These are phyloP conservation scores for Syrrhaptes paradoxus DNA, from an alignment of 2,113 vertebrate species.

Conservation along the genomic window DNA sequence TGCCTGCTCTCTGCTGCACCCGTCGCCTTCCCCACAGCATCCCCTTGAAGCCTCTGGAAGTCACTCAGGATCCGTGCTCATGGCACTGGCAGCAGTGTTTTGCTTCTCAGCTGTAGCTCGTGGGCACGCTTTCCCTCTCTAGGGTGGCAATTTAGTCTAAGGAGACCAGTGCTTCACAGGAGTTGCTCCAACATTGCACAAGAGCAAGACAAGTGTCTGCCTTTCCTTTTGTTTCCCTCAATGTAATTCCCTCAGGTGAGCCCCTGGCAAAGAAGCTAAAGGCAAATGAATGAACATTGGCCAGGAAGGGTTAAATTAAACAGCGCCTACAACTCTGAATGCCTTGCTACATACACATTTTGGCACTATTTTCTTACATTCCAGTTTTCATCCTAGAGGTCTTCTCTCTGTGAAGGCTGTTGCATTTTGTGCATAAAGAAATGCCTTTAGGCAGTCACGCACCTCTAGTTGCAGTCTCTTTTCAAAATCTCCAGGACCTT, in stretches of 20 bases:
- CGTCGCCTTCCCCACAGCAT: not conserved
- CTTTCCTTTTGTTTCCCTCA: conserved; percentile 8
- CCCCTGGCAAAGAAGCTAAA: conserved; percentile 10
- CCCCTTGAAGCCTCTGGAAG: not conserved
- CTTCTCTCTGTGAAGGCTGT: conserved; percentile 41
- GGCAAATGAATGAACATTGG: not conserved
- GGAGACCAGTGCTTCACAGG: not conserved
- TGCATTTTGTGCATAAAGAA: conserved; percentile 62
- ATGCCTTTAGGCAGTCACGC: not conserved
- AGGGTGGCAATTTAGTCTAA: not conserved
- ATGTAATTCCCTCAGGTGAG: not conserved
- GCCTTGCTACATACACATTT: conserved; percentile 49
- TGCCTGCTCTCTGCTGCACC: not conserved
- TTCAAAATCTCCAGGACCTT: conserved; percentile 89
- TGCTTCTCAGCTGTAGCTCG: not conserved
- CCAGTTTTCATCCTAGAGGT: conserved; percentile 72
- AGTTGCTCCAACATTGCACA: not conserved
- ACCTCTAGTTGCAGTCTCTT: conserved; percentile 85
- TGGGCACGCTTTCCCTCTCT: not conserved
- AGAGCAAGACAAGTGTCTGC: not conserved
- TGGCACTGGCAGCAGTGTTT: not conserved
- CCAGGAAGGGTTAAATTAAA: conserved; percentile 33
- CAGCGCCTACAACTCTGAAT: conserved; percentile 36
- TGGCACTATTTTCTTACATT: conserved; percentile 76
- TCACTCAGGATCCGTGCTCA: not conserved